Percentiles rank a stretch among this genome's conserved stretches.
phyloP scores from a whole-genome alignment of 2,797 vertebrate species.

The Liasis olivaceus region DNA sequence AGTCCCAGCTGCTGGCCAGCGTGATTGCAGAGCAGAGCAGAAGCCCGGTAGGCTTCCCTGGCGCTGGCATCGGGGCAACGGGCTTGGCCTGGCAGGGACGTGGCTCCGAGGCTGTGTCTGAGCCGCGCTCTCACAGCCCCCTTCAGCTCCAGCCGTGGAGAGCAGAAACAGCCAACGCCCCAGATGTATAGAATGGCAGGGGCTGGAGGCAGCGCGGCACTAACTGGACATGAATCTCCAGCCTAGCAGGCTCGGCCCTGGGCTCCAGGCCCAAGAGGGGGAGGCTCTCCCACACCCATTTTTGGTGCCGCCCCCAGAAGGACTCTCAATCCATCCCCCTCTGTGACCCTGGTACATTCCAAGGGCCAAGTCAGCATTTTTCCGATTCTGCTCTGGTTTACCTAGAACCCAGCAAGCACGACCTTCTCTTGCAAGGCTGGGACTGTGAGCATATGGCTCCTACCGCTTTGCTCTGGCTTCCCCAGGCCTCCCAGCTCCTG shows the following conservation, averaged over 20 bases:
- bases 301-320: background rate
- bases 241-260: background rate
- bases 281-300: background rate
- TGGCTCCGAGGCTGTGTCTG: background rate
- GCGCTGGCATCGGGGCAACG: background rate
- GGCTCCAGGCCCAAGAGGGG: background rate
- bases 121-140: background rate
- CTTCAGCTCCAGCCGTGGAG: background rate
- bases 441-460: background rate
- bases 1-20: constrained; percentile 91
- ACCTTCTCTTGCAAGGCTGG: background rate
- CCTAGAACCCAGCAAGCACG: too few relatives aligned
- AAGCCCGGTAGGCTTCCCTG: constrained; percentile 75
- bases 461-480: background rate
- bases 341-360: too few relatives aligned
- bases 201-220: too few relatives aligned
- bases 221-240: too few relatives aligned
- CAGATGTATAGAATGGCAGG: background rate
- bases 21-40: constrained; percentile 88
- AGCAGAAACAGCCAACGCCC: background rate
- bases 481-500: background rate
- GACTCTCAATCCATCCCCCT: too few relatives aligned
- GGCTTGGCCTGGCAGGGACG: background rate
- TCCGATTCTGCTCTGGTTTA: too few relatives aligned
- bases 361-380: too few relatives aligned